These are phyloP conservation scores for Reticulitermes lucifugus DNA, from an alignment of 2,888 invertebrate genomes.

Conservation along the genomic window DNA sequence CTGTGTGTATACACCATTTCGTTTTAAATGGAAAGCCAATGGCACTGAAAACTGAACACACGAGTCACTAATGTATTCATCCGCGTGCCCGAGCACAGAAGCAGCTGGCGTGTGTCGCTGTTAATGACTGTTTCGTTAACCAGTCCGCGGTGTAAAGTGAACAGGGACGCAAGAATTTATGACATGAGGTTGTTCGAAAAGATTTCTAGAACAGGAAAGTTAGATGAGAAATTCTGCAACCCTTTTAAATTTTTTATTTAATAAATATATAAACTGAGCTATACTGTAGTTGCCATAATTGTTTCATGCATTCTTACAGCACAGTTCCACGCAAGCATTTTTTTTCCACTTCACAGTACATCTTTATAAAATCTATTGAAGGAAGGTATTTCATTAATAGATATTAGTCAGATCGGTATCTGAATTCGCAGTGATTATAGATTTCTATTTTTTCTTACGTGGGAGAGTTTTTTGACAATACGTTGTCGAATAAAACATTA, in stretches of 20 bases:
- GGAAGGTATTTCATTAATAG: no score
- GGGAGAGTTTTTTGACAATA: no score
- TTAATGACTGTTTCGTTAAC: conserved; percentile 26
- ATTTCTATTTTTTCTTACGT: no score
- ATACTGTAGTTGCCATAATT: no score
- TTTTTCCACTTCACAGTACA: no score
- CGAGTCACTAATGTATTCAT: conserved; percentile 24
- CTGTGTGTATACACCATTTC: background rate
- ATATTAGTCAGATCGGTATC: no score
- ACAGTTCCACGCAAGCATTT: no score
- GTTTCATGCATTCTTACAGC: no score
- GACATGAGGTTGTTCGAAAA: background rate
- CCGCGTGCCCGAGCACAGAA: background rate
- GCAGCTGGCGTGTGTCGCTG: background rate
- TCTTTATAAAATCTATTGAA: no score
- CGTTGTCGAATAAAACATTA: no score
- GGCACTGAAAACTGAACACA: background rate
- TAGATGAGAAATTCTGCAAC: background rate
- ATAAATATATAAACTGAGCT: no score
- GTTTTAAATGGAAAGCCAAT: background rate
- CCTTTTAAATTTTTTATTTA: background rate
- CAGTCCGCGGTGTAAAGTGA: background rate
- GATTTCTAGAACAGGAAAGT: background rate
- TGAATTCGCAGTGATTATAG: no score
- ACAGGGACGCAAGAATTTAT: background rate